These are phyloP conservation scores for Colinus virginianus DNA, from an alignment of 2,113 vertebrate species.

Conservation along the genomic window DNA sequence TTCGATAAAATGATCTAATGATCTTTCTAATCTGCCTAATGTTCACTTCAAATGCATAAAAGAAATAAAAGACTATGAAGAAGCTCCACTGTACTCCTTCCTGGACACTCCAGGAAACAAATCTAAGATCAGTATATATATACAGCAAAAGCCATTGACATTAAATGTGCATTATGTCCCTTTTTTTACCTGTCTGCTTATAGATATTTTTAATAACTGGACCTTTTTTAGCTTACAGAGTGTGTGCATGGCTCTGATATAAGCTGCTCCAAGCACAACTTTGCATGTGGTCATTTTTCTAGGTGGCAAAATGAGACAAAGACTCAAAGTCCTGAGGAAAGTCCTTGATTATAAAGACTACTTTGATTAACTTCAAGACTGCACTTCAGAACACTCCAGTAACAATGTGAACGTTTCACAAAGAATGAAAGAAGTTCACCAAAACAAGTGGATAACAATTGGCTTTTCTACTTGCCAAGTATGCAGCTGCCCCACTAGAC, in stretches of 20 bases:
- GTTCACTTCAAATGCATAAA: not conserved
- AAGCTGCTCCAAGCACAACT: not conserved
- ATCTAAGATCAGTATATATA: fast-evolving
- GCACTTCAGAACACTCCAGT: not conserved
- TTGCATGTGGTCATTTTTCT: not conserved
- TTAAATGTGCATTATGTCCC: no score
- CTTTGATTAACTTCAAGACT: not conserved
- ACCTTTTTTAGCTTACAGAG: not conserved
- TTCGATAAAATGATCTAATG: not conserved
- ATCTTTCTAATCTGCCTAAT: not conserved
- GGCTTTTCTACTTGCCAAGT: not conserved
- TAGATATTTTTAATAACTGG: not conserved
- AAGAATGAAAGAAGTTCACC: not conserved
- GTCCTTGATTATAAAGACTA: not conserved
- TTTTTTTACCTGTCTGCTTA: not conserved
- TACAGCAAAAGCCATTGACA: not conserved
- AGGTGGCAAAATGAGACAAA: not conserved
- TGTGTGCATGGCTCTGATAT: not conserved
- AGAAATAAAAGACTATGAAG: not conserved
- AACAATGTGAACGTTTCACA: not conserved
- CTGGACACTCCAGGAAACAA: not conserved
- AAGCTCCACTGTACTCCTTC: not conserved
- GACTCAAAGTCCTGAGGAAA: no score
- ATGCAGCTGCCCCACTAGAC: not conserved
- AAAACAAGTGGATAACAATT: not conserved